Evolutionary conservation across 2,797 vertebrate species (phyloP).

Genomic region (Brachyrhaphis roseni): DNA sequence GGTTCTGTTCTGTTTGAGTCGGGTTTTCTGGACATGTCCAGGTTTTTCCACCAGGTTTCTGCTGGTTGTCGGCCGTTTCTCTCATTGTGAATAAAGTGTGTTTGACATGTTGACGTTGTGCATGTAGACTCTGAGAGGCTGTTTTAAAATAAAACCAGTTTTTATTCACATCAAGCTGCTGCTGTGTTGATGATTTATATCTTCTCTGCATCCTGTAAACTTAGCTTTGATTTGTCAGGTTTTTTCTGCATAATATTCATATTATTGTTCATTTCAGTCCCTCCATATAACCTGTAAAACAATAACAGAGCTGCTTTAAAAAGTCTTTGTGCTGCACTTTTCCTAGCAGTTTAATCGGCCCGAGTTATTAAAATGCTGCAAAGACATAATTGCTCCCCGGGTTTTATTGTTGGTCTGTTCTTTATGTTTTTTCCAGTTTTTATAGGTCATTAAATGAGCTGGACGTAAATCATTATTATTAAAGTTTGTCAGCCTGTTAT

Average conservation of each 20-base stretch:
- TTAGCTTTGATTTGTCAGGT: not conserved
- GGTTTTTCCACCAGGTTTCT: not conserved
- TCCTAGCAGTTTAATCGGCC: not conserved
- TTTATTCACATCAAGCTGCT: not conserved
- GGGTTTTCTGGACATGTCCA: not conserved
- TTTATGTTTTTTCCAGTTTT: not conserved
- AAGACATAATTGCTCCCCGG: not conserved
- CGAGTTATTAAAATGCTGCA: not conserved
- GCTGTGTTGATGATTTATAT: not conserved
- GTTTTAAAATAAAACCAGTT: constrained; percentile 57
- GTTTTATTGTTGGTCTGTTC: not conserved
- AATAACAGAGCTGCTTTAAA: not conserved
- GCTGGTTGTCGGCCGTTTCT: constrained; percentile 61
- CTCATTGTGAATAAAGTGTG: constrained; percentile 84
- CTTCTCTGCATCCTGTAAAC: not conserved
- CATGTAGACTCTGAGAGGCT: constrained; percentile 83
- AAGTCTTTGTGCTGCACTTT: not conserved
- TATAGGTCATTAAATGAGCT: not conserved
- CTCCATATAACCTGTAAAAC: not conserved
- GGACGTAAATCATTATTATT: not conserved
- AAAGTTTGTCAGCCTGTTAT: not conserved
- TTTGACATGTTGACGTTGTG: constrained; percentile 88
- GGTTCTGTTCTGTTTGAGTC: not conserved
- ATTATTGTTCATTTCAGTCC: not conserved
- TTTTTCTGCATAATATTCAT: not conserved